Evolutionary conservation across 2,113 vertebrate genomes (phyloP), one percentile per base, ranked within the genome.

Genomic region (Garra rufa): DNA sequence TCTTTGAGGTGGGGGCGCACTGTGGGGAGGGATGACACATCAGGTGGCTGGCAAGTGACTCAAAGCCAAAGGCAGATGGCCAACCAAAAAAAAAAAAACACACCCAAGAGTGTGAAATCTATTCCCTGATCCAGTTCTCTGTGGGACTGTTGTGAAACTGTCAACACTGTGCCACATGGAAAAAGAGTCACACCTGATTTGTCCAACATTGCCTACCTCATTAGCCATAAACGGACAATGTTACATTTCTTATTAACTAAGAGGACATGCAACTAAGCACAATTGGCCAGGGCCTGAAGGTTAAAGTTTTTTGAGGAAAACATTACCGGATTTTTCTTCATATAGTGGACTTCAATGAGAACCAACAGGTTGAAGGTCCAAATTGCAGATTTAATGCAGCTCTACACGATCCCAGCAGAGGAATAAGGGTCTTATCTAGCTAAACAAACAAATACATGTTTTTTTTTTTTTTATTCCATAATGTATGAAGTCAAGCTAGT

Each of bases 1-100:
- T 77, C 19, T 76, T 21, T 59, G 26, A 38, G 46, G 69, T 71
- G 73, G 34, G 15, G 69, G 48, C 3, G 10, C 41, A 83, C 65
- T 7, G 28, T 24, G 19, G 24, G n/a, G 17, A 81, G 73, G 44
- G 50, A 78, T 34, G 34, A 73, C 50, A 84, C 87, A 86, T 88
- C 75, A 88, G 84, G 61, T 81, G 77, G 84, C 70, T 44, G 74
- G 71, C 75, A 84, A 79, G 61, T 77, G 77, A 86, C 52, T 73
- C 69, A 76, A 76, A 85, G 84, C 84, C 84, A 81, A 44, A 83
- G 83, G 82, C 84, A 88, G 87, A 88, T 88, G 87, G 85, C 71
- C 65, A 81, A 82, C 65, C 30, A 14, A 44, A 73, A 44, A 85
- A 74, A 41, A 70, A 59, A 46, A 28, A 63, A 78, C 17, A 76